Percentiles rank a stretch among this genome's conserved stretches.
Conservation (phyloP, 1,140 invertebrate genomes). For the Phortica variegata region DNA sequence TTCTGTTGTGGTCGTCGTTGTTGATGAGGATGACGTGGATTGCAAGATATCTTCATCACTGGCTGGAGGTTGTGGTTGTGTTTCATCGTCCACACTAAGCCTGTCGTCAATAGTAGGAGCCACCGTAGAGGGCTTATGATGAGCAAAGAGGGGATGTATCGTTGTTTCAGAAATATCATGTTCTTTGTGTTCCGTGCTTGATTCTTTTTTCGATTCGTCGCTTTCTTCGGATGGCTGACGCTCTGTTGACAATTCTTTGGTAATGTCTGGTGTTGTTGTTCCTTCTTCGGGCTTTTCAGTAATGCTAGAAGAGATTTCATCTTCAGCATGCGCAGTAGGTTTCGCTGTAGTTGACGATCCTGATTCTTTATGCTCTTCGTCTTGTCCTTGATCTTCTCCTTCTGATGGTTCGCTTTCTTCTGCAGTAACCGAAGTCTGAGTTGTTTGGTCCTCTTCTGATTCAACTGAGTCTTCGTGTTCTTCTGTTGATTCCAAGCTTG, state of each 20-base stretch:
- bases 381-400: slow-evolving; percentile 11
- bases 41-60: slow-evolving; percentile 12
- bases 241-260: no score
- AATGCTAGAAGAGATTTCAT: slow-evolving; percentile 23
- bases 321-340: slow-evolving; percentile 12
- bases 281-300: slow-evolving; percentile 21
- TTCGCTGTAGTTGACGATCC: slow-evolving; percentile 5
- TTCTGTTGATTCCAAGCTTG: slow-evolving; percentile 40
- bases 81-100: slow-evolving; percentile 20
- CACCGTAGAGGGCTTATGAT: slow-evolving; percentile 24
- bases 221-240: not conserved
- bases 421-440: slow-evolving; percentile 19
- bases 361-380: slow-evolving; percentile 24
- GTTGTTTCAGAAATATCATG: slow-evolving; percentile 26
- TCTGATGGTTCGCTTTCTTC: slow-evolving; percentile 18
- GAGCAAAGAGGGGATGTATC: slow-evolving; percentile 39
- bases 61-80: slow-evolving; percentile 9
- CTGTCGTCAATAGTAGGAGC: slow-evolving; percentile 27
- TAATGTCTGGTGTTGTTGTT: no score
- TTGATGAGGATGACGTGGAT: slow-evolving; percentile 14
- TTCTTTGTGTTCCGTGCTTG: slow-evolving; percentile 6
- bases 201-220: slow-evolving; percentile 2
- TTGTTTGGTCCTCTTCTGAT: slow-evolving; percentile 39
- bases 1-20: slow-evolving; percentile 24
- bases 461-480: slow-evolving; percentile 41